A percentile compares a stretch with the other conserved stretches of the same genome.
Evolutionary conservation across 2,797 vertebrate species (phyloP).

Genomic region (Gymnodraco acuticeps): DNA sequence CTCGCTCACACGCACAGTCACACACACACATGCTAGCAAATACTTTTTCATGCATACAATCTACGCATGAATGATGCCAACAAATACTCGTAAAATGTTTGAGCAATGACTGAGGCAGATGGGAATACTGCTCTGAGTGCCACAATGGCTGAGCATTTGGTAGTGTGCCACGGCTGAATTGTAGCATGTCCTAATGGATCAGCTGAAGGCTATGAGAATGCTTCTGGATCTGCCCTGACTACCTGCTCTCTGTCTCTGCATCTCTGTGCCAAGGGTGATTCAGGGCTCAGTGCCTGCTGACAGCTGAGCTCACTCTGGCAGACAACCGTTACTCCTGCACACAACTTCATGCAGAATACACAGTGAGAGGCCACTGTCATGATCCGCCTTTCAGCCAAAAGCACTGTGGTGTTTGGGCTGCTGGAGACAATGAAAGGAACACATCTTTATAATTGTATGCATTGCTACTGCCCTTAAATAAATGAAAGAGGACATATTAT

Average conservation of each 20-base stretch:
- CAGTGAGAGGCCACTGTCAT: slow-evolving; percentile 26
- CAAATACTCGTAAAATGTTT: slow-evolving; percentile 69
- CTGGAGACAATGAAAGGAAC: background rate
- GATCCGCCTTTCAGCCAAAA: slow-evolving; percentile 28
- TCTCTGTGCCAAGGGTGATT: slow-evolving; percentile 64
- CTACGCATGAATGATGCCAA: slow-evolving; percentile 56
- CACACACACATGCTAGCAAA: slow-evolving; percentile 39
- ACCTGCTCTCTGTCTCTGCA: slow-evolving; percentile 65
- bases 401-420: slow-evolving; percentile 1
- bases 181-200: slow-evolving; percentile 78
- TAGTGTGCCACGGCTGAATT: slow-evolving; percentile 56
- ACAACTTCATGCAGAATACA: slow-evolving; percentile 39
- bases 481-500: background rate
- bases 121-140: slow-evolving; percentile 58
- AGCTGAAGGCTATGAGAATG: slow-evolving; percentile 72
- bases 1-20: slow-evolving; percentile 30
- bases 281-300: slow-evolving; percentile 54
- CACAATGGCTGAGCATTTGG: slow-evolving; percentile 70
- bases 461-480: background rate
- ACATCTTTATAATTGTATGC: background rate
- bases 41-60: slow-evolving; percentile 61
- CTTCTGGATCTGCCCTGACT: slow-evolving; percentile 59
- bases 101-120: slow-evolving; percentile 69
- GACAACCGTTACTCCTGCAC: slow-evolving; percentile 57
- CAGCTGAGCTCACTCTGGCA: slow-evolving; percentile 73